phyloP scores from a whole-genome alignment of 92 coral and sea anemone genomes.

The Nematostella vectensis region DNA sequence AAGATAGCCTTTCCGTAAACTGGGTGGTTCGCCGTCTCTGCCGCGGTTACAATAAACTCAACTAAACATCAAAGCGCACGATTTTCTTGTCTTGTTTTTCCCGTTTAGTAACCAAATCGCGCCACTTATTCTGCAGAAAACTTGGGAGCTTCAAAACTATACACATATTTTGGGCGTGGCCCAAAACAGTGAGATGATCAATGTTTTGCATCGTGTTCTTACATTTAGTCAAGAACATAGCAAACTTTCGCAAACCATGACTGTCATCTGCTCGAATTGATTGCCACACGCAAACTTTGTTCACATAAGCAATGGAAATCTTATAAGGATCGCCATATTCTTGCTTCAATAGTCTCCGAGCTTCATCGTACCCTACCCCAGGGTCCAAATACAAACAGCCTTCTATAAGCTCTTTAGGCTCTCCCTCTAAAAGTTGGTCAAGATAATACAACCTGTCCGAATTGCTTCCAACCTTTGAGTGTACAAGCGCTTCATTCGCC shows the following conservation, averaged over 20 bases:
- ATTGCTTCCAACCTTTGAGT: conserved; percentile 10
- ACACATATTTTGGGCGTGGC: conserved; percentile 51
- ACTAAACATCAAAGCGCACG: conserved; percentile 28
- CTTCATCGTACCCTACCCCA: conserved; percentile 32
- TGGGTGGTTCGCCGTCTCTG: conserved; percentile 57
- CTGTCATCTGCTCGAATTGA: conserved; percentile 27
- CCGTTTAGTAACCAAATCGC: conserved; percentile 32
- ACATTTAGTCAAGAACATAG: conserved; percentile 31
- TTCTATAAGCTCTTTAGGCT: conserved; percentile 51
- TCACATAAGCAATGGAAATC: conserved; percentile 37
- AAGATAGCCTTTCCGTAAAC: conserved; percentile 17
- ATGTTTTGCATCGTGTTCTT: conserved; percentile 38
- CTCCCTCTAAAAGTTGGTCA: conserved; percentile 39
- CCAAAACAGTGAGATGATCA: conserved; percentile 25
- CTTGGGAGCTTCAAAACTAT: conserved; percentile 36
- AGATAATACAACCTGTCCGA: conserved; percentile 48
- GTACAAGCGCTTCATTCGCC: conserved; percentile 34
- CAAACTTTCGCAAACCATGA: conserved; percentile 10
- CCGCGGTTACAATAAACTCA: conserved; percentile 35
- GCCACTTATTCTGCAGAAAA: conserved; percentile 37
- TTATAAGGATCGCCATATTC: conserved; percentile 52
- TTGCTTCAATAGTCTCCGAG: conserved; percentile 20
- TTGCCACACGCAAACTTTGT: conserved; percentile 35
- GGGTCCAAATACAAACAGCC: conserved; percentile 40
- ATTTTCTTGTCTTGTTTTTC: conserved; percentile 4